Evolutionary conservation across 2,797 vertebrate genomes (phyloP), one percentile per base, ranked within the genome.

Genomic region (Gymnopithys bicolor): DNA sequence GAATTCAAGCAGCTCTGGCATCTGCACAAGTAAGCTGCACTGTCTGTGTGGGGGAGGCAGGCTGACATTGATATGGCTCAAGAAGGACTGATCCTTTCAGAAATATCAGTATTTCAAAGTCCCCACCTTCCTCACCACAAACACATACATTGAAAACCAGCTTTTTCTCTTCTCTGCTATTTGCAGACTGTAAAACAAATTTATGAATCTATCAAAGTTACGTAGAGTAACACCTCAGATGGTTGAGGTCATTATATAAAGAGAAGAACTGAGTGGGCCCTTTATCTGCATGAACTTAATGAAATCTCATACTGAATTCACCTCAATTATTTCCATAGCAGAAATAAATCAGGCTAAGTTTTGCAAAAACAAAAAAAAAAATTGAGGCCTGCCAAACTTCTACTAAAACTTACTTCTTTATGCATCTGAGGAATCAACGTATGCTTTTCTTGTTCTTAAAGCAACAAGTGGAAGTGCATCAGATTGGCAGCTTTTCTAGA

Each of bases 241-340:
- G 41, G 67, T 1, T 74, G 21, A 7, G 60, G 88, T 68, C 52
- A 58, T 62, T 68, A 45, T 2, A 45, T 41, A 59, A 84, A 87
- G 18, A 60, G 49, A 66, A 78, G 90, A 90, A 66, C 12, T 35
- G 60, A 92, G 66, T 81, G 51, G 49, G 73, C 15, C 39, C 14
- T 71, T 51, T 71, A 21, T 41, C 17, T 45, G 19, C 15, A 25
- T 21, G 25, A 89, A 70, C 51, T 77, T 92, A 84, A 94, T 76
- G 63, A 93, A 89, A 60, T 19, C 32, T 88, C 45, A 51, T 55
- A n/a, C 25, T 49, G 49, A 13, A 70, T 67, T 89, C 62, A 86
- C 25, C 28, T 87, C 68, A 62, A 28, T 70, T 91, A 94, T 92
- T 89, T 91, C 85, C 55, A 56, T 13, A 89, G 52, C 39, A 89